Percentiles rank a stretch among this genome's conserved stretches.
phyloP scores from a whole-genome alignment of 2,888 invertebrate genomes.

The Luperina testacea region DNA sequence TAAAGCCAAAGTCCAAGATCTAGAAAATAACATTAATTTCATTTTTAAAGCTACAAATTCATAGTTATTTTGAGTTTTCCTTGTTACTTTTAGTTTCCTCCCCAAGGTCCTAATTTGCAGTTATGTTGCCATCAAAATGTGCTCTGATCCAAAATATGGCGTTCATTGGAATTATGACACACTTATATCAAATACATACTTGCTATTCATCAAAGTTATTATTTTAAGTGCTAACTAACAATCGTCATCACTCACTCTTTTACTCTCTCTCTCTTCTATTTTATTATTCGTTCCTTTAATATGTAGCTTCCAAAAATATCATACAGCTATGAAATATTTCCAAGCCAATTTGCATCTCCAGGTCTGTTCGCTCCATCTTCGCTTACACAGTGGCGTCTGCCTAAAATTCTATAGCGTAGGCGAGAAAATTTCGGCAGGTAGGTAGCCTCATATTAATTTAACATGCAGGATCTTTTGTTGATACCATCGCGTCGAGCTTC shows the following conservation, averaged over 20 bases:
- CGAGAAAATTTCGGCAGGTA: slow-evolving; percentile 88
- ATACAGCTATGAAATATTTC: background rate
- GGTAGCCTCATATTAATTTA: slow-evolving; percentile 82
- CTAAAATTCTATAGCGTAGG: slow-evolving; percentile 74
- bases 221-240: background rate
- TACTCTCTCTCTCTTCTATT: background rate
- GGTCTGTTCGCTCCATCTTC: slow-evolving; percentile 50
- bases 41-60: background rate
- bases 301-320: background rate
- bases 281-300: background rate
- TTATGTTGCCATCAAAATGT: background rate
- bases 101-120: background rate
- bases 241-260: background rate
- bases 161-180: background rate
- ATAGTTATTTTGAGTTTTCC: background rate
- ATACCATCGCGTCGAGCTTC: slow-evolving; percentile 70
- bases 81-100: background rate
- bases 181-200: background rate
- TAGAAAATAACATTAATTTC: background rate
- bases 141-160: no score
- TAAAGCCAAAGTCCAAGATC: slow-evolving; percentile 9
- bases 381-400: slow-evolving; percentile 63
- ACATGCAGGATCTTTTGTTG: slow-evolving; percentile 75
- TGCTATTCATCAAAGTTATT: no score
- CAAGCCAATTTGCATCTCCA: slow-evolving; percentile 26